A percentile compares a stretch with the other conserved stretches of the same genome.
Evolutionary conservation across 2,888 invertebrate species (phyloP).

Genomic region (Eilema depressum): DNA sequence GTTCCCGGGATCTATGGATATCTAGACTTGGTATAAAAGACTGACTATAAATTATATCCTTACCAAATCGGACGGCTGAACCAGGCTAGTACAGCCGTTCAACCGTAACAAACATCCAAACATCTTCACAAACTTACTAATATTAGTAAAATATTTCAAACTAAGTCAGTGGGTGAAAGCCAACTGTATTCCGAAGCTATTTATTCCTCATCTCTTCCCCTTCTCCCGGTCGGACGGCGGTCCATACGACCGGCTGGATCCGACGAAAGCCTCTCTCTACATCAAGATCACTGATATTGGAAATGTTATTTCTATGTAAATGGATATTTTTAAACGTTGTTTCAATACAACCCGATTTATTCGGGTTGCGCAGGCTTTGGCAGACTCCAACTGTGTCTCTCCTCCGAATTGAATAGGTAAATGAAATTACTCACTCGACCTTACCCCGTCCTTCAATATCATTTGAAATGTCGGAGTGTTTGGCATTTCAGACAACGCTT

Average conservation of each 20-base stretch:
- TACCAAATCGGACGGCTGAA: no score
- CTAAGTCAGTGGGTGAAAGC: background rate
- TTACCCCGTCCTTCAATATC: background rate
- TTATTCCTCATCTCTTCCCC: background rate
- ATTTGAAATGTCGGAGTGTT: background rate
- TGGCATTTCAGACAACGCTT: background rate
- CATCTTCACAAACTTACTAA: no score
- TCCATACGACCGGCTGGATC: constrained; percentile 17
- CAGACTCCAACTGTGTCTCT: background rate
- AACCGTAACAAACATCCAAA: no score
- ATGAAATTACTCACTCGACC: constrained; percentile 6
- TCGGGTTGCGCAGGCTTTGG: background rate
- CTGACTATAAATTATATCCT: no score
- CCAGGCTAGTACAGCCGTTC: no score
- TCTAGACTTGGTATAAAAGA: no score
- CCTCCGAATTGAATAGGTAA: constrained; percentile 2
- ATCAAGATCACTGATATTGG: constrained; percentile 31
- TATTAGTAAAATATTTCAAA: background rate
- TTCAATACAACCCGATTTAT: constrained; percentile 7
- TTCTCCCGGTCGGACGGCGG: background rate
- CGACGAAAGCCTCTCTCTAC: constrained; percentile 29
- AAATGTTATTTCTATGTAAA: constrained; percentile 42
- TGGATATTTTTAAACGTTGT: constrained; percentile 32
- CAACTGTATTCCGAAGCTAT: background rate
- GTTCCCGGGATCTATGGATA: no score